A percentile compares a stretch with the other conserved stretches of the same genome.
These are phyloP conservation scores for Perizoma affinitatum DNA, from an alignment of 2,888 invertebrate species.

Conservation along the genomic window DNA sequence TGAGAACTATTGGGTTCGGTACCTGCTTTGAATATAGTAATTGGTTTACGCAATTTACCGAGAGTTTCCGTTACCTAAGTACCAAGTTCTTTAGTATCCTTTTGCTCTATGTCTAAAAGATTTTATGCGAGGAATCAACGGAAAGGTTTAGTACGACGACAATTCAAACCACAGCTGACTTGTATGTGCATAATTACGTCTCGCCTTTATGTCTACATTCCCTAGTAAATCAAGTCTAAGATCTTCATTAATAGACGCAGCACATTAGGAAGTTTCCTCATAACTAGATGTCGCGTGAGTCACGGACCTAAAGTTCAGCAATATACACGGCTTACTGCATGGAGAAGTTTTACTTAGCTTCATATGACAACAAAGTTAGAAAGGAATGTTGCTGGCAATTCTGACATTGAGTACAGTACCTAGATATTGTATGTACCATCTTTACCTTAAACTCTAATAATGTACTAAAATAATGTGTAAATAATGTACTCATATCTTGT, in stretches of 20 bases:
- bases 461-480: no score
- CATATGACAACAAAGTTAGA: background rate
- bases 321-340: conserved; percentile 43
- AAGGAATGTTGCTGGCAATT: no score
- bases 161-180: no score
- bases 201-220: conserved; percentile 8
- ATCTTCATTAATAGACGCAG: conserved; percentile 42
- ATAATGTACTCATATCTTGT: no score
- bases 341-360: conserved; percentile 19
- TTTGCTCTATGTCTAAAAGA: no score
- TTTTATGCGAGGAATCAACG: no score
- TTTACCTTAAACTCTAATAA: no score
- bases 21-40: conserved; percentile 1
- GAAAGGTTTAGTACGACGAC: no score
- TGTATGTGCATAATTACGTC: conserved; percentile 3
- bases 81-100: no score
- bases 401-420: no score
- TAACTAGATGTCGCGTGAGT: conserved; percentile 45
- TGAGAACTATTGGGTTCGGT: conserved; percentile 16
- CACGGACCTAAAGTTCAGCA: conserved; percentile 38
- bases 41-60: background rate
- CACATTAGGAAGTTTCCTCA: conserved; percentile 51
- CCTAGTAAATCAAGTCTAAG: conserved; percentile 28
- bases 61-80: no score
- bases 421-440: no score